A percentile compares a stretch with the other conserved stretches of the same genome.
These are phyloP conservation scores for Drosophila nasuta DNA, from an alignment of 1,140 invertebrate species.

Conservation along the genomic window DNA sequence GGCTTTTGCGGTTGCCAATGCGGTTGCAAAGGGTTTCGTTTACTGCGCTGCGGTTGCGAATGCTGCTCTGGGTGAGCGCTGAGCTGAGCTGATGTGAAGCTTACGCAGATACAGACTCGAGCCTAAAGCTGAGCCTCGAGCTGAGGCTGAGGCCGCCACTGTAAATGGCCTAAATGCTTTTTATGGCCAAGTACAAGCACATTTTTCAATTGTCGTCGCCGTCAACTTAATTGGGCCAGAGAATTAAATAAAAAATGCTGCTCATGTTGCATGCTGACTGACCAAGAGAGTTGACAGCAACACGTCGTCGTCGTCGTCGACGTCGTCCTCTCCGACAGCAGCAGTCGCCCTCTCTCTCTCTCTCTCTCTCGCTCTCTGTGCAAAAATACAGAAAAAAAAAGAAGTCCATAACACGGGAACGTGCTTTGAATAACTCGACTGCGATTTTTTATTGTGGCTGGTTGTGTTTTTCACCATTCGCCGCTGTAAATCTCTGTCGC, in stretches of 20 bases:
- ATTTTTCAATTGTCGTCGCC: constrained; percentile 71
- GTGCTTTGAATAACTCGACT: constrained; percentile 74
- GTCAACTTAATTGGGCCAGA: constrained; percentile 73
- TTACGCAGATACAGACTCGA: neutral
- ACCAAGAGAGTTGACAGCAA: constrained; percentile 65
- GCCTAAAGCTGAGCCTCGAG: no score
- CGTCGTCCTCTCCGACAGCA: constrained; percentile 39
- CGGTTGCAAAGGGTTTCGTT: constrained; percentile 59
- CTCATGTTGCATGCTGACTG: constrained; percentile 61
- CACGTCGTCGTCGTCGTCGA: constrained; percentile 58
- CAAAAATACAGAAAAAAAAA: constrained; percentile 27
- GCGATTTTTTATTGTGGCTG: constrained; percentile 14
- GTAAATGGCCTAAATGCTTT: constrained; percentile 69
- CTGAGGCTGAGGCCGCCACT: constrained; percentile 4
- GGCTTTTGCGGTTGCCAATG: constrained; percentile 68
- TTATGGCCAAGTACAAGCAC: constrained; percentile 54
- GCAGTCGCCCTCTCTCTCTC: neutral
- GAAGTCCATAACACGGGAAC: constrained; percentile 60
- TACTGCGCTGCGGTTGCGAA: constrained; percentile 21
- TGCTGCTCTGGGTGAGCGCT: constrained; percentile 47
- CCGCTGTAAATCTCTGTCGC: constrained; percentile 53
- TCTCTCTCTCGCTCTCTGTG: constrained; percentile 7
- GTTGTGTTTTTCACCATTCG: constrained; percentile 17
- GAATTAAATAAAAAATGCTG: constrained; percentile 72
- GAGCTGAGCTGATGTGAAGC: constrained; percentile 23